Base-by-base conservation (phyloP, 2,888 invertebrate genomes). In the Quadriops clusia region DNA sequence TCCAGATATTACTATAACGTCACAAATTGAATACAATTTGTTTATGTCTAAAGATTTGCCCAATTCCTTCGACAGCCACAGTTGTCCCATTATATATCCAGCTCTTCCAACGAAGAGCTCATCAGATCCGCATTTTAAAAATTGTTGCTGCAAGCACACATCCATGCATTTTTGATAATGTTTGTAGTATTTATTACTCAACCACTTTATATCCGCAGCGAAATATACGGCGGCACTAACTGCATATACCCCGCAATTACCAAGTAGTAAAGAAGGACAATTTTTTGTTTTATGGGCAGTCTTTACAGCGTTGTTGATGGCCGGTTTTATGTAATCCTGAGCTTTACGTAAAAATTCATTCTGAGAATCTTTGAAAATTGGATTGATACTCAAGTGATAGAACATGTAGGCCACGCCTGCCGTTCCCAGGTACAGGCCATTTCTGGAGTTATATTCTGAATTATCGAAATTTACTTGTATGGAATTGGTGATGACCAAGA, bases 51-150 rank as follows among this genome's bases (percentile, higher is more conserved):
- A 52, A 16, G 52, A 46, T 1, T 50, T 54, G 37, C 65, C 56
- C 3, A 72, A 55, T 37, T 77, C 68, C 34, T 72, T 66, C 11
- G 66, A 63, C 16, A 90, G 54, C 77, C 83, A 83, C 15, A 84
- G 54, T 4, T 77, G 73, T 4, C 85, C 87, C 41, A 77, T 75
- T 1, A 90, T 54, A 47, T 80, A 89, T 0, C 89, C 90, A 23
- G 87, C 77, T 38, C 89, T 67, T 0, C 90, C 90, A 1, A 87
- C 84, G 47, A 90, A 77, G 12, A 86, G 62, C 56, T 90, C 90
- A 58, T 90, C 87, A 17, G 81, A 79, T 9, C 80, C 81, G 48
- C 70, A 69, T 47, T 67, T 67, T 7, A 74, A 59, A 45, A 76
- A 78, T 40, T 63, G 54, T 28, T 57, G 46, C 28, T 70, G 65